A percentile compares a stretch with the other conserved stretches of the same genome.
Conservation (phyloP, 53 echinoderm and acorn worm species). For the Apostichopus leukothele region DNA sequence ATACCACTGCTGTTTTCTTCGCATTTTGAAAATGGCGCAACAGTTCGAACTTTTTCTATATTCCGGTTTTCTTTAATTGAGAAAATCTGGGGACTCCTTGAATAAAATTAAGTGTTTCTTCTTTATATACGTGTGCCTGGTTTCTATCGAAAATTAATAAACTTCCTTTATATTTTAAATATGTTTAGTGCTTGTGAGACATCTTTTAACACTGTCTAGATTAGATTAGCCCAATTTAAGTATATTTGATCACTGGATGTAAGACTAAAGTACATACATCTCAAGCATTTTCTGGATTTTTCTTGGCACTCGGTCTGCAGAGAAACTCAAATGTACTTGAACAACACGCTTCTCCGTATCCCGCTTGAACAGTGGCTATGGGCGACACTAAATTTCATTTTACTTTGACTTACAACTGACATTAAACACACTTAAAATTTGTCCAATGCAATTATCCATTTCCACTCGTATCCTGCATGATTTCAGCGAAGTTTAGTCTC, state of each 20-base stretch:
- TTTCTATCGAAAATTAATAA: too few relatives aligned
- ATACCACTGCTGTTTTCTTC: too few relatives aligned
- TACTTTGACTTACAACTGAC: slow-evolving; percentile 34
- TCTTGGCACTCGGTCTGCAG: neutral
- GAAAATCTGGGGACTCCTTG: too few relatives aligned
- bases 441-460: slow-evolving; percentile 31
- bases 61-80: too few relatives aligned
- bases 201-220: too few relatives aligned
- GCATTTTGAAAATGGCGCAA: too few relatives aligned
- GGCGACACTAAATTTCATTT: slow-evolving; percentile 41
- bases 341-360: neutral
- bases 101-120: too few relatives aligned
- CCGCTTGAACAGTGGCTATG: slow-evolving; percentile 3
- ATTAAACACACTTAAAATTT: slow-evolving; percentile 46
- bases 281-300: too few relatives aligned
- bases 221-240: neutral
- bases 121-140: too few relatives aligned
- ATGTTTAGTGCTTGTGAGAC: too few relatives aligned
- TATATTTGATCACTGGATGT: neutral
- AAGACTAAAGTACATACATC: neutral
- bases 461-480: slow-evolving; percentile 44
- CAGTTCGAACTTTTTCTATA: too few relatives aligned
- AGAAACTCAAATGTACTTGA: slow-evolving; percentile 32
- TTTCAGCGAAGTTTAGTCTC: slow-evolving; percentile 20
- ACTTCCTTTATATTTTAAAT: too few relatives aligned